Conservation (phyloP, 2,797 vertebrate species). For the Sternarchorhynchus goeldii region DNA sequence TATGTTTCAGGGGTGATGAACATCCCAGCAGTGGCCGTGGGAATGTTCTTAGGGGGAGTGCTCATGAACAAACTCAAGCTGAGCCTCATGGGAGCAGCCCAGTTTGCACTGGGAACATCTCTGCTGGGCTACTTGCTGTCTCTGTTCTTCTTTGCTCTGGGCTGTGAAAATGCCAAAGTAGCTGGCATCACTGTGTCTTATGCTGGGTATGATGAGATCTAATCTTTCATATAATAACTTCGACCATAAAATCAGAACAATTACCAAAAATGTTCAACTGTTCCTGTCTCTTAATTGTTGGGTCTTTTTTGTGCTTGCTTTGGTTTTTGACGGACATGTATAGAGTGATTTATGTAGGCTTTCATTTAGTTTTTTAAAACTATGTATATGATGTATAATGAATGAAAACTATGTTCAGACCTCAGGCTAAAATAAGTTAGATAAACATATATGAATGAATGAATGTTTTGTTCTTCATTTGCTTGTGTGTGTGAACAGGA, state of each 20-base stretch:
- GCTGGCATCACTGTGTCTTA: conserved; percentile 88
- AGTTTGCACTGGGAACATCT: conserved; percentile 84
- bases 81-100: conserved; percentile 82
- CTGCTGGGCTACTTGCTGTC: conserved; percentile 87
- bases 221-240: not conserved
- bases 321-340: too few relatives aligned
- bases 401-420: not conserved
- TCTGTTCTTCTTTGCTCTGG: conserved; percentile 83
- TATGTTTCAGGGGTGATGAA: conserved; percentile 82
- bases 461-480: conserved; percentile 11
- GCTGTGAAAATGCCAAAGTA: conserved; percentile 87
- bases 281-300: too few relatives aligned
- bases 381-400: too few relatives aligned
- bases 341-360: too few relatives aligned
- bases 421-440: not conserved
- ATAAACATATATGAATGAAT: not conserved
- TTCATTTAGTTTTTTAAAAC: too few relatives aligned
- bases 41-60: conserved; percentile 91
- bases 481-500: conserved; percentile 66
- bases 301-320: too few relatives aligned
- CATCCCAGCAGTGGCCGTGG: conserved; percentile 92
- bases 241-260: too few relatives aligned
- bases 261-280: too few relatives aligned
- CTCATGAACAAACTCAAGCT: conserved; percentile 90
- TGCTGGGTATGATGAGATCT: conserved; percentile 72